These are phyloP conservation scores for Hystrix brachyura DNA, from an alignment of 2,113 vertebrate species.

Conservation along the genomic window DNA sequence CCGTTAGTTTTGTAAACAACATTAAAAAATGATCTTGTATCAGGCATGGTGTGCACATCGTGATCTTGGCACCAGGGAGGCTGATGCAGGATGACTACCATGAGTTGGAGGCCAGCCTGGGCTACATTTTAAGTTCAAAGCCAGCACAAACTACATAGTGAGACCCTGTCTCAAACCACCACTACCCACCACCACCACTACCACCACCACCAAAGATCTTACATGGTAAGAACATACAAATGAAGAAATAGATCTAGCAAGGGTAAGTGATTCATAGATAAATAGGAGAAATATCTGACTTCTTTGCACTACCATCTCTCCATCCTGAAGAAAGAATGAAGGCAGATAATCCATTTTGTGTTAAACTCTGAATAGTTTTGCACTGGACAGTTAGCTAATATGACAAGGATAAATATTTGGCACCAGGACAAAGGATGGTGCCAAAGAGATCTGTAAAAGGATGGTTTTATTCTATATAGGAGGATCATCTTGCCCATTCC, in stretches of 20 bases:
- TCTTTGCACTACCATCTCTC: not conserved
- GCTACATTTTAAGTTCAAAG: not conserved
- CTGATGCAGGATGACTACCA: not conserved
- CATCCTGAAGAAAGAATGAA: constrained; percentile 31
- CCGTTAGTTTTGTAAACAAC: constrained; percentile 48
- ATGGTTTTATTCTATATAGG: not conserved
- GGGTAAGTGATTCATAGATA: not conserved
- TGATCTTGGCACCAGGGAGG: not conserved
- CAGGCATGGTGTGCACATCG: not conserved
- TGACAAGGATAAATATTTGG: not conserved
- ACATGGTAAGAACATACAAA: not conserved
- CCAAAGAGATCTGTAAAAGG: not conserved
- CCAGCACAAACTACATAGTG: not conserved
- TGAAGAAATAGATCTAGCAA: constrained; percentile 25
- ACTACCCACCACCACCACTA: not conserved
- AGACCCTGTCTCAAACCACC: not conserved
- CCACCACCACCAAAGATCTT: not conserved
- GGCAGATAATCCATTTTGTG: not conserved
- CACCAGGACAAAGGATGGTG: not conserved
- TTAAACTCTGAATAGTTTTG: constrained; percentile 34
- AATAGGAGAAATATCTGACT: not conserved
- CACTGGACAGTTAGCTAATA: not conserved
- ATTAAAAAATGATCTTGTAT: not conserved
- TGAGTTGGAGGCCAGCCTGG: not conserved
- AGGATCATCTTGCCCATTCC: not conserved